Base-by-base conservation (phyloP, 2,888 invertebrate genomes). In the Pecten maximus region DNA sequence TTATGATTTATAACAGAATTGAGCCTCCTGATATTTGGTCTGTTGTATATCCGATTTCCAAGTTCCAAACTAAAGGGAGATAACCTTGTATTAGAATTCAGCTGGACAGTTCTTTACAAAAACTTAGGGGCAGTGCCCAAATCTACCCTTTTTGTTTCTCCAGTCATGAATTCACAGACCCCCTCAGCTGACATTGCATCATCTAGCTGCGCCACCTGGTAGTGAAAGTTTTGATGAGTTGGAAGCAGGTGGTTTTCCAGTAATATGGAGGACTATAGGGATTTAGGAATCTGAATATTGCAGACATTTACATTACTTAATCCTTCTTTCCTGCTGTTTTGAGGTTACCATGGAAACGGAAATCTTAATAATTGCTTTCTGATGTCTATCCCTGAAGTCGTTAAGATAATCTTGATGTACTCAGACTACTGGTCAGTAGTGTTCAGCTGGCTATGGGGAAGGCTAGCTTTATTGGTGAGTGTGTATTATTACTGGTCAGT, bases 311-410 rank as follows among this genome's bases (percentile, higher is more conserved):
- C 28, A 74, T 74, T 28, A 74, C 74, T 74, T 74, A 74, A 74
- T 74, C 74, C 74, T 10, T 74, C 74, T 74, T 74, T 74, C 74
- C 74, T 74, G 74, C 74, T 74, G 74, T 74, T 74, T 74, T 74
- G 23, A 60, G 74, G 74, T 74, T 74, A 74, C 74, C 74, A 35
- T 28, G 15, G 74, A 74, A 74, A 74, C 74, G 10, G 35, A 74
- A 74, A 74, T 74, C 74, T 74, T 74, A 28, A 74, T 74, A 74
- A 74, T 74, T 74, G 74, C 74, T 74, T 74, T 74, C 74, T 35
- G 35, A 35, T 74, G 74, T 74, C 28, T 74, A 28, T 74, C 74
- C 35, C 74, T 35, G 2, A 74, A 74, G 74, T 74, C 74, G 35
- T 74, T 74, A 74, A 15, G 74, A 15, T 74, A 74, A 74, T 74